These are phyloP conservation scores for Cacatua alba DNA, from an alignment of 2,113 vertebrate species.

Conservation along the genomic window DNA sequence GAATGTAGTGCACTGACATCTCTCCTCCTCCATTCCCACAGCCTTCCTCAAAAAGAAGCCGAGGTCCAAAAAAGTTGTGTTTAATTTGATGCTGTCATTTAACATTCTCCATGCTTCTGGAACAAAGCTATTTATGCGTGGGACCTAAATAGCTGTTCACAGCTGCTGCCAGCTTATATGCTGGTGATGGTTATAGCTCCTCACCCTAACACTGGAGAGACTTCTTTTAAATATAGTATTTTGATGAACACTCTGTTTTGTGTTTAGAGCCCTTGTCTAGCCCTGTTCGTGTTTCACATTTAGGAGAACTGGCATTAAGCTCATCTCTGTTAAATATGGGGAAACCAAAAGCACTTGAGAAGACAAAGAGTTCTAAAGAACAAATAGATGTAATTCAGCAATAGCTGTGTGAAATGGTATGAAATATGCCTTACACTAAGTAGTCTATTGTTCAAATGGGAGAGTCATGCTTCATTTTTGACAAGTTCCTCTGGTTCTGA, in stretches of 20 bases:
- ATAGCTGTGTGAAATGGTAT: not conserved
- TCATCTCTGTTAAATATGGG: not conserved
- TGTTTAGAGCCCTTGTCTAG: not conserved
- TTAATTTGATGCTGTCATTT: constrained; percentile 28
- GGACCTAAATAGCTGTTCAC: constrained; percentile 20
- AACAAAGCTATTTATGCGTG: not conserved
- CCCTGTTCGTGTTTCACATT: not conserved
- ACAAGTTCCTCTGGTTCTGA: not conserved
- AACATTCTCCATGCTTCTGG: constrained; percentile 13
- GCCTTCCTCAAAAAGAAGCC: not conserved
- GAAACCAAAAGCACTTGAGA: not conserved
- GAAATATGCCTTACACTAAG: not conserved
- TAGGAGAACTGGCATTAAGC: not conserved
- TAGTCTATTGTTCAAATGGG: not conserved
- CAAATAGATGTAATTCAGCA: not conserved
- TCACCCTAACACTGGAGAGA: not conserved
- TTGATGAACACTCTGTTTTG: not conserved
- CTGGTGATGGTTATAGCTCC: constrained; percentile 11
- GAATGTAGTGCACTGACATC: fast-evolving
- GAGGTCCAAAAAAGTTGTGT: not conserved
- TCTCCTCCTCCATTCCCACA: not conserved
- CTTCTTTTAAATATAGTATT: constrained; percentile 11
- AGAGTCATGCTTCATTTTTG: not conserved
- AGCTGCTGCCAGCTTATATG: constrained; percentile 44
- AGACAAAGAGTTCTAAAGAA: not conserved